These are phyloP conservation scores for Bos indicus DNA, from an alignment of 2,113 vertebrate genomes.

Conservation along the genomic window DNA sequence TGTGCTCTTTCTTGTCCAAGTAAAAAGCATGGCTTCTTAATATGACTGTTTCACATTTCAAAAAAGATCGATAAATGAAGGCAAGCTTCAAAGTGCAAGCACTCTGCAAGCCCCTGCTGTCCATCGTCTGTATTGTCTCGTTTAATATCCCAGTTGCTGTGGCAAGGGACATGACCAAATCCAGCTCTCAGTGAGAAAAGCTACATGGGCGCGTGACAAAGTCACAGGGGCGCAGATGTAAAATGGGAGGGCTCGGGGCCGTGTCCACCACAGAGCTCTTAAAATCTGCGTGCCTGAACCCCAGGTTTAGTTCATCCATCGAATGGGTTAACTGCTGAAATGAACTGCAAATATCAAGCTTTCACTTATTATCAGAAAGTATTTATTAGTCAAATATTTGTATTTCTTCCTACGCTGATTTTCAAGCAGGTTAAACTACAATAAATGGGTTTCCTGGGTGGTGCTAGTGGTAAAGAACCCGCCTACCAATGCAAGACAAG, in stretches of 20 bases:
- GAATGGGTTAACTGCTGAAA: not conserved
- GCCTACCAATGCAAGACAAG: not conserved
- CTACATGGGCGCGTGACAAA: not conserved
- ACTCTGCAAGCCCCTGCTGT: not conserved
- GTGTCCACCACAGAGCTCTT: not conserved
- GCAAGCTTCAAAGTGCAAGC: not conserved
- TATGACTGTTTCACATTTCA: not conserved
- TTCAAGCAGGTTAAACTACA: not conserved
- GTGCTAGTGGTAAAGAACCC: not conserved
- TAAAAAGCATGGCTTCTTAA: not conserved
- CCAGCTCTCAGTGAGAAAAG: not conserved
- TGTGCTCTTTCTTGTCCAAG: not conserved
- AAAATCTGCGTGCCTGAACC: not conserved
- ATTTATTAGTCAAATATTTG: not conserved
- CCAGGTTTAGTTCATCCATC: not conserved
- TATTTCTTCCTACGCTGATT: not conserved
- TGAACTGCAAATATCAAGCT: not conserved
- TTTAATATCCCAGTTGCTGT: not conserved
- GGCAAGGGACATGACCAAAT: not conserved
- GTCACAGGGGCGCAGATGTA: rapidly evolving
- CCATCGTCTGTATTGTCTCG: not conserved
- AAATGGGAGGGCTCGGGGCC: not conserved
- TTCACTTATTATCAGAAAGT: not conserved
- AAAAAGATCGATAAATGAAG: not conserved
- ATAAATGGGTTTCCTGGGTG: not conserved